Conservation (phyloP, 1,140 invertebrate genomes). For the Triops cancriformis region DNA sequence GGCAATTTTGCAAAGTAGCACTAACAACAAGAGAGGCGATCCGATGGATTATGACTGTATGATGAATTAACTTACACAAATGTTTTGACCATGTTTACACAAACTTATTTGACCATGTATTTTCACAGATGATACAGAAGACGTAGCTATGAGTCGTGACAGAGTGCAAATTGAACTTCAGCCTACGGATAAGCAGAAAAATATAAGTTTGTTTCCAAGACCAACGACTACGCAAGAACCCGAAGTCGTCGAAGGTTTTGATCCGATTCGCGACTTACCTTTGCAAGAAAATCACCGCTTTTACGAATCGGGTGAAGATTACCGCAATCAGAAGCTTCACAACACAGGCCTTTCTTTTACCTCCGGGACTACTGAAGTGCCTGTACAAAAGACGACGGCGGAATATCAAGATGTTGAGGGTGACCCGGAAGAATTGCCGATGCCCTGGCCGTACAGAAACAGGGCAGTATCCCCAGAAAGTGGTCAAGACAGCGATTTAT, state of each 20-base stretch:
- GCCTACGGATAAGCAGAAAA: not conserved
- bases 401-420: conserved; percentile 3
- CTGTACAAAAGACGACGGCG: not conserved
- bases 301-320: not conserved
- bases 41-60: not conserved
- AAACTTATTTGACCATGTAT: not conserved
- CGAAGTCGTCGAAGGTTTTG: not conserved
- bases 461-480: not conserved
- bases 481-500: not conserved
- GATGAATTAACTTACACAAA: too few relatives aligned
- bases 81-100: not conserved
- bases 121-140: not conserved
- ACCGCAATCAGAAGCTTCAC: not conserved
- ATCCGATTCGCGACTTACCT: not conserved
- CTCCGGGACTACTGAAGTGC: not conserved
- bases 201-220: not conserved
- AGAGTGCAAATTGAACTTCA: not conserved
- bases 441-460: conserved; percentile 17
- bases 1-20: conserved; percentile 18
- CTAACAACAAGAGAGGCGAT: not conserved
- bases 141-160: not conserved
- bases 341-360: not conserved
- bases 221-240: not conserved
- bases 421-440: conserved; percentile 12
- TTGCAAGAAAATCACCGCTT: not conserved